A percentile compares a stretch with the other conserved stretches of the same genome.
Conservation (phyloP, 2,888 invertebrate genomes). For the Ceraclea dissimilis region DNA sequence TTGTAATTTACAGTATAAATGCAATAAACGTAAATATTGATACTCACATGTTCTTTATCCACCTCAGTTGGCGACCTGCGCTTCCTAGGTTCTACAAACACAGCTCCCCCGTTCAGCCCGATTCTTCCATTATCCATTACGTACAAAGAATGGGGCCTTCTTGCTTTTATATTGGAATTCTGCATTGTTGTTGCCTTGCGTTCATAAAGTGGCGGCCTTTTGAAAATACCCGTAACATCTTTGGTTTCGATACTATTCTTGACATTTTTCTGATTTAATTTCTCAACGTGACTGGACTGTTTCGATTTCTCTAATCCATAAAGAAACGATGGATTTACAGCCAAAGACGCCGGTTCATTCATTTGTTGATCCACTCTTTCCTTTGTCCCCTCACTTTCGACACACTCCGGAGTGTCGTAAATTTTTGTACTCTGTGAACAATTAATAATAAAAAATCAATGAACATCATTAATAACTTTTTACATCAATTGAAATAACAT, state of each 20-base stretch:
- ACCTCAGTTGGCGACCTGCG: slow-evolving; percentile 17
- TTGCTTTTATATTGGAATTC: background rate
- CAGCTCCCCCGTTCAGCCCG: slow-evolving; percentile 24
- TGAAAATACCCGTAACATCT: slow-evolving; percentile 25
- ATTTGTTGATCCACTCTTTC: background rate
- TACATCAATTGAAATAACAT: no score
- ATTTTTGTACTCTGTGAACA: slow-evolving; percentile 28
- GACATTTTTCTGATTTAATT: background rate
- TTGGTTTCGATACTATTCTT: background rate
- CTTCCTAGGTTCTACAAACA: background rate
- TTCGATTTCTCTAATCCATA: slow-evolving; percentile 2
- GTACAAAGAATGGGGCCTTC: background rate
- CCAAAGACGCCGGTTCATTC: background rate
- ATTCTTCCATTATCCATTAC: background rate
- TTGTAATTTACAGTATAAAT: no score
- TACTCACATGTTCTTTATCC: slow-evolving; percentile 41
- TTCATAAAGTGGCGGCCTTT: slow-evolving; percentile 13
- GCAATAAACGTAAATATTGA: no score
- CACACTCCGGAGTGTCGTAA: slow-evolving; percentile 36
- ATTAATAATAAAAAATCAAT: no score
- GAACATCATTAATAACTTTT: no score
- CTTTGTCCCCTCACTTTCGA: background rate
- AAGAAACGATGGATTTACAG: slow-evolving; percentile 12
- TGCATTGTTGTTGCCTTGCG: slow-evolving; percentile 28
- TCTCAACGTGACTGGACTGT: background rate